These are phyloP conservation scores for Eupithecia dodoneata DNA, from an alignment of 2,888 invertebrate species.

Conservation along the genomic window DNA sequence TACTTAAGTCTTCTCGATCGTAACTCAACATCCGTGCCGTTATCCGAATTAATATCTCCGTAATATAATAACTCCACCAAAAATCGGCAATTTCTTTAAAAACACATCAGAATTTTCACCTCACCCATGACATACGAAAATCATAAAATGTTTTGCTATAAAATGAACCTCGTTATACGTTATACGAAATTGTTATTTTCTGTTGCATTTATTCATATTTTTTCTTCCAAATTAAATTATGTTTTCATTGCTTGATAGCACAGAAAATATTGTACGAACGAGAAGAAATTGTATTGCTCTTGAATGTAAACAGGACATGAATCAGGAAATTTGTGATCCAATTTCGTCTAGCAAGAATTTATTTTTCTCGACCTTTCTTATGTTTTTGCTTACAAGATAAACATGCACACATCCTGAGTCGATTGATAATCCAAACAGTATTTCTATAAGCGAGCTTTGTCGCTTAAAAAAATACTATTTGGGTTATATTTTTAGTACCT, in stretches of 20 bases:
- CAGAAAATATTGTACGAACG: constrained; percentile 26
- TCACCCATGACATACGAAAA: constrained; percentile 13
- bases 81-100: constrained; percentile 1
- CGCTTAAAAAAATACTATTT: background rate
- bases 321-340: constrained; percentile 13
- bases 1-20: background rate
- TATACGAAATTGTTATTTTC: constrained; percentile 29
- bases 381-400: constrained; percentile 3
- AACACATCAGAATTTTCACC: constrained; percentile 13
- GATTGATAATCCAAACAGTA: background rate
- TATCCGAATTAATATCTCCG: background rate
- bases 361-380: background rate
- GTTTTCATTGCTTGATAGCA: constrained; percentile 35
- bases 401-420: background rate
- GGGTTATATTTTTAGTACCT: background rate
- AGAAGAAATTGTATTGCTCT: constrained; percentile 13
- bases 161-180: constrained; percentile 19
- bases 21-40: background rate
- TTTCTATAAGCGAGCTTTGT: too few species aligned
- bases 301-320: constrained; percentile 8
- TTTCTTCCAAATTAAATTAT: constrained; percentile 37
- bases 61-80: background rate
- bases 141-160: constrained; percentile 28
- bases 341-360: constrained; percentile 6
- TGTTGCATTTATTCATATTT: constrained; percentile 35